Base-by-base conservation (phyloP, 2,113 vertebrate species). In the Fulica atra region DNA sequence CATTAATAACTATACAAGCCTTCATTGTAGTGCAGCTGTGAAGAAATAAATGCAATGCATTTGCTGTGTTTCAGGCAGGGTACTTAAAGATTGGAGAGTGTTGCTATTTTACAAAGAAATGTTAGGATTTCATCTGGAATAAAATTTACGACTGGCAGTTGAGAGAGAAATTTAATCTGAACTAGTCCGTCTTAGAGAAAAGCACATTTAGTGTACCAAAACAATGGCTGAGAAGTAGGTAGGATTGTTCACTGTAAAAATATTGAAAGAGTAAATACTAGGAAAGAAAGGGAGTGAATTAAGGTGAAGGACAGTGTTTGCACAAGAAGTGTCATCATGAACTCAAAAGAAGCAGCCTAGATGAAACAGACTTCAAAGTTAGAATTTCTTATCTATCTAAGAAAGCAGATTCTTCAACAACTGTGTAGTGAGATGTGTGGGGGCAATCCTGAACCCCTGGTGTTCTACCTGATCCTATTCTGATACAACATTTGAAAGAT, bases 401-500 rank as follows among this genome's bases (percentile, higher is more conserved):
- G 31, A 82, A 44, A 83, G 19, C 16, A 50, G 23, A 85, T 76
- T 86, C 48, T 44, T 82, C 33, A 40, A 20, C 3, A 71, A 1
- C 38, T 70, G 19, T 36, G 35, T 19, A 18, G 10, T 24, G 16
- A 19, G 36, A 66, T 51, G 24, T 44, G 24, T 8, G 8, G 20
- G 4, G 24, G 29, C 11, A 80, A 38, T 5, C 20, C 16, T 7
- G 3, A 38, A 33, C 10, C 11, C 15, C 14, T 7, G 0, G 0
- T 21, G 54, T 79, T 68, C n/a, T n/a, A n/a, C 16, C 25, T 69
- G 40, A 60, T 36, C 23, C 16, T 17, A 7, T 81, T 87, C 16
- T 36, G n/a, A 16, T 10, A 21, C 5, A 23, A 4, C 3, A 2
- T 13, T 57, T 88, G 60, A 57, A 68, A 80, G 11, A 36, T 60